These are phyloP conservation scores for Perodicticus potto DNA, from an alignment of 2,797 vertebrate genomes.

Conservation along the genomic window DNA sequence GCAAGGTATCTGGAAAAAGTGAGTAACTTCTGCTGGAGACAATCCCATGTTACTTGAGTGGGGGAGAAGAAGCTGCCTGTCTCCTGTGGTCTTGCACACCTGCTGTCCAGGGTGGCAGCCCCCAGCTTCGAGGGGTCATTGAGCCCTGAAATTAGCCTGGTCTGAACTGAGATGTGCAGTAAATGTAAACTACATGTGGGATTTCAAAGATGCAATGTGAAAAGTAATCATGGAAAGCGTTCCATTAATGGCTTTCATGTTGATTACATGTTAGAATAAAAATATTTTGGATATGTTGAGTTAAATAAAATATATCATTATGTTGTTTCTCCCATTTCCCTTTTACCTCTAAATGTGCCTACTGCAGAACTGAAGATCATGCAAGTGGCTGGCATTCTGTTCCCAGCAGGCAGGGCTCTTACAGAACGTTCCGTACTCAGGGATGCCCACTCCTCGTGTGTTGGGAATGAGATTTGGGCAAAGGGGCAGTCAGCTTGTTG, in stretches of 20 bases:
- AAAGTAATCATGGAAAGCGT: not conserved
- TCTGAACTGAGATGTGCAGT: fast-evolving
- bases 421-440: not conserved
- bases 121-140: fast-evolving
- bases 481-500: not conserved
- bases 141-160: not conserved
- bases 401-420: not conserved
- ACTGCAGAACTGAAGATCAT: too few species aligned
- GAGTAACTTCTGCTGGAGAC: not conserved
- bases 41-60: not conserved
- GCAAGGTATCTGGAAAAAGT: not conserved
- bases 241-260: not conserved
- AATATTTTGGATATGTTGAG: not conserved
- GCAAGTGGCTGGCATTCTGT: fast-evolving
- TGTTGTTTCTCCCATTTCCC: not conserved
- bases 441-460: fast-evolving
- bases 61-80: not conserved
- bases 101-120: fast-evolving
- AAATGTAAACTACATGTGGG: not conserved
- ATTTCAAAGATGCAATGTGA: not conserved
- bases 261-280: not conserved
- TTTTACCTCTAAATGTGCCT: not conserved
- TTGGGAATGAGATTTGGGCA: not conserved
- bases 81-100: too few species aligned
- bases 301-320: not conserved